phyloP scores from a whole-genome alignment of 2,888 invertebrate species.

The Torymus aiolomorphi region DNA sequence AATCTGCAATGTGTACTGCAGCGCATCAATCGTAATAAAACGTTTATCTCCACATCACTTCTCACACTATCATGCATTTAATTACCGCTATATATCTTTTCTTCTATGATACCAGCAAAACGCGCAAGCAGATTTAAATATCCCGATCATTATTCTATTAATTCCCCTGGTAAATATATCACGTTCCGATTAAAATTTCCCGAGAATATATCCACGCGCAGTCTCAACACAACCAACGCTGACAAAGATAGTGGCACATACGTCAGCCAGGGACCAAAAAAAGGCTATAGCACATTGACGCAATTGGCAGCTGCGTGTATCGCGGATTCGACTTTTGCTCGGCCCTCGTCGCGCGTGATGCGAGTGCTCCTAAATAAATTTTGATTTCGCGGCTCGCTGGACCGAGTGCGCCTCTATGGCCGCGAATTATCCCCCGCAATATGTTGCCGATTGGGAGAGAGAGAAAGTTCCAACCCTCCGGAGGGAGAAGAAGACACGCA shows the following conservation, averaged over 20 bases:
- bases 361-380: conserved; percentile 65
- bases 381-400: conserved; percentile 71
- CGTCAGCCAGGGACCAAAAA: conserved; percentile 8
- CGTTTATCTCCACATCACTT: too few relatives aligned
- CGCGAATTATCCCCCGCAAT: conserved; percentile 70
- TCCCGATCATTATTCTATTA: too few relatives aligned
- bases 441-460: conserved; percentile 69
- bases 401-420: conserved; percentile 66
- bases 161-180: too few relatives aligned
- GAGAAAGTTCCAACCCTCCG: background rate
- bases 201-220: background rate
- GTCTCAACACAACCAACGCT: background rate
- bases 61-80: too few relatives aligned
- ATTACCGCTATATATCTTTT: too few relatives aligned
- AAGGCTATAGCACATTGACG: conserved; percentile 13
- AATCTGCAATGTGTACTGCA: too few relatives aligned
- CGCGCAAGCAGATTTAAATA: too few relatives aligned
- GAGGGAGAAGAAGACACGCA: too few relatives aligned
- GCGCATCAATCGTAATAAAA: too few relatives aligned
- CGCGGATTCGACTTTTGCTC: conserved; percentile 4
- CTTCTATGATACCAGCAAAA: too few relatives aligned
- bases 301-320: conserved; percentile 32
- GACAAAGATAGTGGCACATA: conserved; percentile 31
- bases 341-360: background rate
- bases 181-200: too few relatives aligned